Evolutionary conservation across 1,140 invertebrate genomes (phyloP).

Genomic region (Oncopodura yosiiana): DNA sequence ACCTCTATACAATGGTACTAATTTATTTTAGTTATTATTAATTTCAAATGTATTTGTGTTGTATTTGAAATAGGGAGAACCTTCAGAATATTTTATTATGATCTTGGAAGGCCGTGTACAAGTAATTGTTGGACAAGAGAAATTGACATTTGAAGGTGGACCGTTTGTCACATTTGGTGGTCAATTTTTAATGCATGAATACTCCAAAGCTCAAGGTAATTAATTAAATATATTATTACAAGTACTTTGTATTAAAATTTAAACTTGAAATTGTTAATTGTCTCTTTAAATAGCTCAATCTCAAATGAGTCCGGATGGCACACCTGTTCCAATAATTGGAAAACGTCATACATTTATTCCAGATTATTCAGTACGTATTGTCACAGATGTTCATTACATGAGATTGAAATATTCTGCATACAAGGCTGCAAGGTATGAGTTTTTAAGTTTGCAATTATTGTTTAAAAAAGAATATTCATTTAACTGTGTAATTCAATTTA

Average conservation of each 20-base stretch:
- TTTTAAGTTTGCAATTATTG: too few relatives aligned
- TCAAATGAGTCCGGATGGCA: too few relatives aligned
- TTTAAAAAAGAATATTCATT: too few relatives aligned
- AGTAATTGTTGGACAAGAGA: slow-evolving; percentile 42
- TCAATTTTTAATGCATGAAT: slow-evolving; percentile 22
- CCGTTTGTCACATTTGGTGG: slow-evolving; percentile 52
- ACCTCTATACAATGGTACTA: too few relatives aligned
- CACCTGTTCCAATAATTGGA: not conserved
- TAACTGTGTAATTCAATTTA: too few relatives aligned
- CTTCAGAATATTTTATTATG: slow-evolving; percentile 46
- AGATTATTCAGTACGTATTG: slow-evolving; percentile 23
- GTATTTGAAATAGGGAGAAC: slow-evolving; percentile 30
- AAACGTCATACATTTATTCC: slow-evolving; percentile 12
- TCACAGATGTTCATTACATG: slow-evolving; percentile 25
- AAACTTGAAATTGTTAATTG: too few relatives aligned
- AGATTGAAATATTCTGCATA: slow-evolving; percentile 22
- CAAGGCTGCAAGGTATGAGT: slow-evolving; percentile 10
- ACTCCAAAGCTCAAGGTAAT: too few relatives aligned
- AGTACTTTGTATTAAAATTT: too few relatives aligned
- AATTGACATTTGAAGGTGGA: slow-evolving; percentile 47
- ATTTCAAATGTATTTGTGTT: too few relatives aligned
- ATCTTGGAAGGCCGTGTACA: slow-evolving; percentile 47
- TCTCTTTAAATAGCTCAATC: too few relatives aligned
- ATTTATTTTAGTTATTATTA: too few relatives aligned
- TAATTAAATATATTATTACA: too few relatives aligned